Percentiles rank a stretch among this genome's conserved stretches.
Conservation (phyloP, 2,888 invertebrate species). For the Archaeoteleia sp. region DNA sequence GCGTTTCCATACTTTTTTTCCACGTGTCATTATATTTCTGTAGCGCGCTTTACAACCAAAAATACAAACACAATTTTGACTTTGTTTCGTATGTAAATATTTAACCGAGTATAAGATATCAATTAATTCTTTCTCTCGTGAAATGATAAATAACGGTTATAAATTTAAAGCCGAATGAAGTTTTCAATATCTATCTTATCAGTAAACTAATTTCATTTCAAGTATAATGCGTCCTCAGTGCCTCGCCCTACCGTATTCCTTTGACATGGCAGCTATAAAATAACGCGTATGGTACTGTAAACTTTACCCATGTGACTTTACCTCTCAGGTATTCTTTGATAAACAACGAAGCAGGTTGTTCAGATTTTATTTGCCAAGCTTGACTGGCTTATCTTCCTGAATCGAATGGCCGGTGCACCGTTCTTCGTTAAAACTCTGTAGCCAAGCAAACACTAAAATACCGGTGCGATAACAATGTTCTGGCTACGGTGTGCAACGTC, state of each 20-base stretch:
- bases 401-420: constrained; percentile 55
- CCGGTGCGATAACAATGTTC: constrained; percentile 65
- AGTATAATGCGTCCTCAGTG: constrained; percentile 38
- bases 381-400: constrained; percentile 67
- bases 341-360: constrained; percentile 72
- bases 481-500: constrained; percentile 65
- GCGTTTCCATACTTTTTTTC: constrained; percentile 29
- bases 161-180: constrained; percentile 14
- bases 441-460: constrained; percentile 69
- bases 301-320: constrained; percentile 52
- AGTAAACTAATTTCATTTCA: constrained; percentile 35
- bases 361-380: constrained; percentile 72
- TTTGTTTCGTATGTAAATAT: too few species aligned
- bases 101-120: too few species aligned
- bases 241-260: constrained; percentile 49
- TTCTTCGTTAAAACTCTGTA: constrained; percentile 64
- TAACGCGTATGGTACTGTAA: constrained; percentile 48
- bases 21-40: too few species aligned
- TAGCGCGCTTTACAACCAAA: too few species aligned
- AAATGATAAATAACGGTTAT: too few species aligned
- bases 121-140: too few species aligned
- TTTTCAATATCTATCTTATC: constrained; percentile 44
- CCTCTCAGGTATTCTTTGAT: constrained; percentile 66
- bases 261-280: constrained; percentile 47
- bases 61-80: too few species aligned